These are phyloP conservation scores for Calidris pugnax DNA, from an alignment of 2,113 vertebrate genomes.

Conservation along the genomic window DNA sequence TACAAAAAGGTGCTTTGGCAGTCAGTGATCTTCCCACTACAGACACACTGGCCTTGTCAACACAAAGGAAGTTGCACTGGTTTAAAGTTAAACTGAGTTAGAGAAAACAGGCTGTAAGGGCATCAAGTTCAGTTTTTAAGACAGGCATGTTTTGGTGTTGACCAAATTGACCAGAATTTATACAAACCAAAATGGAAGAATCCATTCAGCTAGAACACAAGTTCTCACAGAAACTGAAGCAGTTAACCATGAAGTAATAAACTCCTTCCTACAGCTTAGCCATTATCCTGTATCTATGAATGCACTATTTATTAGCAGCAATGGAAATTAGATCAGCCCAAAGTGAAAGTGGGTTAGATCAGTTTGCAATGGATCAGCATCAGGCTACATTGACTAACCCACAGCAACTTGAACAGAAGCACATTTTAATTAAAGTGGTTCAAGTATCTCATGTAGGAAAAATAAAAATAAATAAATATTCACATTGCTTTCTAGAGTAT, in stretches of 20 bases:
- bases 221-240: neutral
- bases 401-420: neutral
- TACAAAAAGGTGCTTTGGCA: neutral
- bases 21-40: neutral
- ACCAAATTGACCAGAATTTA: neutral
- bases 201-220: neutral
- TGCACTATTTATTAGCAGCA: neutral
- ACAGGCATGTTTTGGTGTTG: neutral
- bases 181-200: neutral
- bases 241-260: neutral
- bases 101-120: neutral
- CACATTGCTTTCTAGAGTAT: neutral
- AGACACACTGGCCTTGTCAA: neutral
- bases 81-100: neutral
- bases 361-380: neutral
- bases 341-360: neutral
- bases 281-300: neutral
- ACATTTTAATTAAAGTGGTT: neutral
- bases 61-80: neutral
- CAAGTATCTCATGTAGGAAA: neutral
- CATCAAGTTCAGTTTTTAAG: neutral
- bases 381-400: neutral
- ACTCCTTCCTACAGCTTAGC: neutral
- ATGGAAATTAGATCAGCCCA: neutral
- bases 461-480: neutral